Evolutionary conservation across 2,113 vertebrate genomes (phyloP).

Genomic region (Microcebus tavaratra): DNA sequence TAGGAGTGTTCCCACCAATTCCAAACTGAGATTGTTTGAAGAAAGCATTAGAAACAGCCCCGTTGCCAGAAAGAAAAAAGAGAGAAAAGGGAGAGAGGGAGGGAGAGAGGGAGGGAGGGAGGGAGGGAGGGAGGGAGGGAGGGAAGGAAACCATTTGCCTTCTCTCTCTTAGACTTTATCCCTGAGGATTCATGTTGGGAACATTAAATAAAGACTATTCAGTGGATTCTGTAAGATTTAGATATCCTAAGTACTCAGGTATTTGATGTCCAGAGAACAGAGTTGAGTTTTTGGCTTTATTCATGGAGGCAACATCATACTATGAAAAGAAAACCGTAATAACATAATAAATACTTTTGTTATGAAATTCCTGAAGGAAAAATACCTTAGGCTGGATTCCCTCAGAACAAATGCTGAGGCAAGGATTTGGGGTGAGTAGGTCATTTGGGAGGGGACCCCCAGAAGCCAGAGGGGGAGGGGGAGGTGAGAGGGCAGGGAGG

Average conservation of each 20-base stretch:
- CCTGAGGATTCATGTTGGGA: not conserved
- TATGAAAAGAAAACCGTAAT: not conserved
- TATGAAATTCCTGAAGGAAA: not conserved
- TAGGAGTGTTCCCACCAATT: not conserved
- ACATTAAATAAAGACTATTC: not conserved
- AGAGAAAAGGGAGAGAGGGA: fast-evolving
- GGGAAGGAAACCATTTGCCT: not conserved
- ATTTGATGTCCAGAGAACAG: not conserved
- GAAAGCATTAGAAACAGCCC: not conserved
- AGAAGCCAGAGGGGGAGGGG: not conserved
- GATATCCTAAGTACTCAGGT: not conserved
- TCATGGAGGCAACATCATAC: not conserved
- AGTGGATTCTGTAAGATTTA: not conserved
- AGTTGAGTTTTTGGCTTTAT: not conserved
- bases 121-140: fast-evolving
- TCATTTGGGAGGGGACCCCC: not conserved
- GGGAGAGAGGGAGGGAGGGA: fast-evolving
- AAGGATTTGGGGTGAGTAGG: not conserved
- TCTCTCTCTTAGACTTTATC: not conserved
- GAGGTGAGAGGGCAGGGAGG: not conserved
- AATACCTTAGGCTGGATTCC: not conserved
- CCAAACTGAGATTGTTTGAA: not conserved
- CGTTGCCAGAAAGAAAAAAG: not conserved
- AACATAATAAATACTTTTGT: not conserved
- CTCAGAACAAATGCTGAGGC: not conserved